These are phyloP conservation scores for Xestia c-nigrum DNA, from an alignment of 2,888 invertebrate genomes.

Conservation along the genomic window DNA sequence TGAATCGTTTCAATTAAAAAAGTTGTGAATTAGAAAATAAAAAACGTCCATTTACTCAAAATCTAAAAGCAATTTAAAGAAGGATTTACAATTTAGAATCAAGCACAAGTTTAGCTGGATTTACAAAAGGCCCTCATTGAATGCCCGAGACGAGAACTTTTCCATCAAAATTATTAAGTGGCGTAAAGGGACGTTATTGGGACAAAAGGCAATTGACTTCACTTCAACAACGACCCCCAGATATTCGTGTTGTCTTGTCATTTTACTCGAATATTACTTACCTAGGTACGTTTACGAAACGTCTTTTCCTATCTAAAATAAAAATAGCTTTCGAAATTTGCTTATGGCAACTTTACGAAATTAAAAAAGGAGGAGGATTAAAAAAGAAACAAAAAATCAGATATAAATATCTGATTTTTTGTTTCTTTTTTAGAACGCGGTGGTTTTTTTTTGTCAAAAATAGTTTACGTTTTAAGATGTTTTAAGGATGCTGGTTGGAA, in stretches of 20 bases:
- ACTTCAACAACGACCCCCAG: constrained; percentile 28
- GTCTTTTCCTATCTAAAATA: not conserved
- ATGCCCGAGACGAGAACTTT: constrained; percentile 43
- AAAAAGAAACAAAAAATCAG: too few relatives aligned
- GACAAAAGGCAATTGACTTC: constrained; percentile 48
- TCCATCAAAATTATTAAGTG: constrained; percentile 54
- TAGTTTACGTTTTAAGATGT: not conserved
- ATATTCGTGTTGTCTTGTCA: constrained; percentile 32
- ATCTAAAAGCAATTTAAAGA: constrained; percentile 44
- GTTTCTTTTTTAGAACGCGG: not conserved
- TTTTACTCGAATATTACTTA: constrained; percentile 36
- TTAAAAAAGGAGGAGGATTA: not conserved
- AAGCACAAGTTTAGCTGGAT: constrained; percentile 50
- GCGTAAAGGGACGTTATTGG: constrained; percentile 33
- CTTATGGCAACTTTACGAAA: not conserved
- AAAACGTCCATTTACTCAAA: constrained; percentile 16
- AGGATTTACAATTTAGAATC: constrained; percentile 45
- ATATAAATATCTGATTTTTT: not conserved
- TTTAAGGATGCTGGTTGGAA: not conserved
- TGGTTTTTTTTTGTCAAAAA: not conserved
- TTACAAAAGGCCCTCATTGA: constrained; percentile 46
- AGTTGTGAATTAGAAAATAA: constrained; percentile 3
- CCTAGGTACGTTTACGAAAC: not conserved
- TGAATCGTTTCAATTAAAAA: constrained; percentile 18
- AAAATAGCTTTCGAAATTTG: not conserved